These are phyloP conservation scores for Akabosia matsudoensis DNA, from an alignment of 1,140 invertebrate species.

Conservation along the genomic window DNA sequence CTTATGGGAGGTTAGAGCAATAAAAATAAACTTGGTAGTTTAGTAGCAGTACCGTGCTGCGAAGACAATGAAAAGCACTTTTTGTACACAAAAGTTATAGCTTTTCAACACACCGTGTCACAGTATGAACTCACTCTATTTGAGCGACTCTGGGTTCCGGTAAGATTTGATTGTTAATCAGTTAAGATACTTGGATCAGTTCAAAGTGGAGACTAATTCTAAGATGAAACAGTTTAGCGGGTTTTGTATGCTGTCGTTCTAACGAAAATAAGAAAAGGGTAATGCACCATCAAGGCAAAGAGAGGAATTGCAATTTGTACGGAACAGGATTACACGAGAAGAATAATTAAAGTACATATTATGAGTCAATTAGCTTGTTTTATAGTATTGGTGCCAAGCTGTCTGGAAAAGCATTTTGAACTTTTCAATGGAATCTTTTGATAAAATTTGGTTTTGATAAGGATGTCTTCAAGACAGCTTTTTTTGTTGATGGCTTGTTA, in stretches of 20 bases:
- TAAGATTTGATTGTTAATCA: no score
- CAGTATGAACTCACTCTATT: no score
- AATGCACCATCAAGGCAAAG: not conserved
- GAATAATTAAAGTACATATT: no score
- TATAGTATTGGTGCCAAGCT: conserved; percentile 34
- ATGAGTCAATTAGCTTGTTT: not conserved
- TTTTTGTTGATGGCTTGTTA: not conserved
- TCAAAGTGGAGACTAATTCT: not conserved
- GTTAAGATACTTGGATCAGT: not conserved
- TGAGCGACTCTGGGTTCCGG: no score
- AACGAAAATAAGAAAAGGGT: not conserved
- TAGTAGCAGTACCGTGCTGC: no score
- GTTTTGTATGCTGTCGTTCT: not conserved
- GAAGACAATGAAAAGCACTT: no score
- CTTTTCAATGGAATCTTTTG: not conserved
- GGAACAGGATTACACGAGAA: not conserved
- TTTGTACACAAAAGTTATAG: no score
- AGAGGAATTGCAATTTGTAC: no score
- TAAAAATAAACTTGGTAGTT: no score
- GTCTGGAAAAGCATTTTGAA: conserved; percentile 30
- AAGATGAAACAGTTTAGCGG: not conserved
- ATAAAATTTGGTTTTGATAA: not conserved
- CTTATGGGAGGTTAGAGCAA: no score
- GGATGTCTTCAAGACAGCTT: not conserved
- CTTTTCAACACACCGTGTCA: no score